These are phyloP conservation scores for Sinocyclocheilus anshuiensis DNA, from an alignment of 2,113 vertebrate species.

Conservation along the genomic window DNA sequence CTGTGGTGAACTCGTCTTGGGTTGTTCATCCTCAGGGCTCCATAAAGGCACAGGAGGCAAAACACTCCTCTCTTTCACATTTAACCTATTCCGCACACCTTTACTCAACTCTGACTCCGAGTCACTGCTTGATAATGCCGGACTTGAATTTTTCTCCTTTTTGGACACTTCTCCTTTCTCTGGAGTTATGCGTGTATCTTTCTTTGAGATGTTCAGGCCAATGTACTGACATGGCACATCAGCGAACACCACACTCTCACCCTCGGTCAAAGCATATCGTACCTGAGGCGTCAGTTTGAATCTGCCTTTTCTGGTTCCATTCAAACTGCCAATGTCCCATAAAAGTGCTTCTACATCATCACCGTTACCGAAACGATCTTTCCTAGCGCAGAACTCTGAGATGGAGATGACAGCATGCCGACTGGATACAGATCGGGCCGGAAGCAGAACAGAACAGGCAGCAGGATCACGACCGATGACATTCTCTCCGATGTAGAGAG, in stretches of 20 bases:
- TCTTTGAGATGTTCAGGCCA: not conserved
- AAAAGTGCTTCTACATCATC: conserved; percentile 74
- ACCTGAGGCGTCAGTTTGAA: conserved; percentile 77
- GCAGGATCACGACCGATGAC: conserved; percentile 81
- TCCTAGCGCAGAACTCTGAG: conserved; percentile 74
- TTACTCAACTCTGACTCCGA: conserved; percentile 1
- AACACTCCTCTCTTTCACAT: not conserved
- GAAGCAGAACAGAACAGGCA: conserved; percentile 75
- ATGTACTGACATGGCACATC: conserved; percentile 85
- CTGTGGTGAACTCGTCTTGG: not conserved
- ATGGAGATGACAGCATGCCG: conserved; percentile 80
- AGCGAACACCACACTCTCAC: conserved; percentile 80
- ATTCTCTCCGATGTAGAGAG: conserved; percentile 83
- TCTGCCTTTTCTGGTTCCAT: conserved; percentile 82
- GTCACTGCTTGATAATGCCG: not conserved
- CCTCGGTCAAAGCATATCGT: conserved; percentile 78
- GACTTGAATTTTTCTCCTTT: not conserved
- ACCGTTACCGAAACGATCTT: conserved; percentile 63
- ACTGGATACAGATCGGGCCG: conserved; percentile 81
- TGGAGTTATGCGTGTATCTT: not conserved
- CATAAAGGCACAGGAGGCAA: conserved; percentile 47
- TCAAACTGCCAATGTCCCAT: conserved; percentile 84
- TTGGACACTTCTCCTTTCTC: not conserved
- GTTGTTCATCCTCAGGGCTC: conserved; percentile 4
- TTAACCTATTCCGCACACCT: conserved; percentile 29